Evolutionary conservation across 2,797 vertebrate species (phyloP).

Genomic region (Scomberomorus guttatus): DNA sequence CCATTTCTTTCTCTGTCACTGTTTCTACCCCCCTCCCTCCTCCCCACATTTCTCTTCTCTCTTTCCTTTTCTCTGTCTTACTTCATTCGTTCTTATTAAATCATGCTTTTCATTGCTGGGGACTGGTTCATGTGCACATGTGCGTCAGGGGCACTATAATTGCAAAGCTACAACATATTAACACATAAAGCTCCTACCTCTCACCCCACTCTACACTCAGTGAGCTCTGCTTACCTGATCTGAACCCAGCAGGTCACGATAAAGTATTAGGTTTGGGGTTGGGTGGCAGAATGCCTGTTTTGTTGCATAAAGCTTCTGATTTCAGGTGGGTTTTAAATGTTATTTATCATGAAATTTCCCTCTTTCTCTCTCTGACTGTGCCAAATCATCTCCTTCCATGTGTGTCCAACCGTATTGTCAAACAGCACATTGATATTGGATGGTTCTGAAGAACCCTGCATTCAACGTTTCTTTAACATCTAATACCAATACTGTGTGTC

Average conservation of each 20-base stretch:
- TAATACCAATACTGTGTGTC: background rate
- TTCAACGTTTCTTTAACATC: background rate
- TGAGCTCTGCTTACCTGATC: background rate
- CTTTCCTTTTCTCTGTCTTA: constrained; percentile 30
- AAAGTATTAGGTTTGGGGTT: background rate
- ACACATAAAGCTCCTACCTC: constrained; percentile 17
- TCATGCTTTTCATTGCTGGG: constrained; percentile 52
- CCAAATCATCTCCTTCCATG: background rate
- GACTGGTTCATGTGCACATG: constrained; percentile 35
- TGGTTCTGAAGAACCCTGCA: background rate
- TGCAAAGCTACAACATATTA: constrained; percentile 43
- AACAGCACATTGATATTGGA: background rate
- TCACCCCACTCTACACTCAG: background rate
- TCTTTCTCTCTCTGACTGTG: background rate
- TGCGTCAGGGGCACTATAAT: constrained; percentile 38
- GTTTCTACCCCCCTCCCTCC: constrained; percentile 22
- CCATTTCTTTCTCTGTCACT: constrained; percentile 59
- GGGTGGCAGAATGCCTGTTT: background rate
- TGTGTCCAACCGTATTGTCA: background rate
- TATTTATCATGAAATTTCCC: background rate
- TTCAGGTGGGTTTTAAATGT: background rate
- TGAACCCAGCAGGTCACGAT: background rate
- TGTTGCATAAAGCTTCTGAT: background rate
- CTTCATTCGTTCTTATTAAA: constrained; percentile 57
- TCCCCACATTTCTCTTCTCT: constrained; percentile 22